These are phyloP conservation scores for Pachypeltis micranthus DNA, from an alignment of 1,140 invertebrate species.

Conservation along the genomic window DNA sequence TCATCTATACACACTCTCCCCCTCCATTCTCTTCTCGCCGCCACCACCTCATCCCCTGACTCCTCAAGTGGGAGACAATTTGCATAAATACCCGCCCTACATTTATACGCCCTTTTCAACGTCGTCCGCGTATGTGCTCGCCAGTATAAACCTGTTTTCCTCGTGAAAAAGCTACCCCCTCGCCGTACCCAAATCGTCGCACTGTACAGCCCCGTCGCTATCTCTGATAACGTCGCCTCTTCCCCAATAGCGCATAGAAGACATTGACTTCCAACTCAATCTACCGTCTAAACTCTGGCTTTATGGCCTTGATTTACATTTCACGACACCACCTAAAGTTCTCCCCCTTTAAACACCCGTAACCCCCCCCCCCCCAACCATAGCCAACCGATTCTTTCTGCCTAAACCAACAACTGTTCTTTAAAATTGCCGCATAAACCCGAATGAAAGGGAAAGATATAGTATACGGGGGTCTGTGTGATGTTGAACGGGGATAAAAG, in stretches of 20 bases:
- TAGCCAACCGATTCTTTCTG: background rate
- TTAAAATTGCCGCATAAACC: background rate
- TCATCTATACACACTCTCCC: no score
- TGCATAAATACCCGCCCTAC: background rate
- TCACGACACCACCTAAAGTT: background rate
- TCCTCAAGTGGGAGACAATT: background rate
- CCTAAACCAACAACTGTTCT: background rate
- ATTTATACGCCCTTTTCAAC: background rate
- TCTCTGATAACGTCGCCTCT: background rate
- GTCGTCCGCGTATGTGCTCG: background rate
- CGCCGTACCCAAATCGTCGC: no score
- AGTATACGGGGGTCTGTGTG: no score
- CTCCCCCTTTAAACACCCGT: background rate
- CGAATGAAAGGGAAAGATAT: background rate
- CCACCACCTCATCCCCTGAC: no score
- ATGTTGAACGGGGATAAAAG: no score
- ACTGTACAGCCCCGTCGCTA: no score
- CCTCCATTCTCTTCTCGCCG: no score
- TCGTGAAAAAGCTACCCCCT: no score
- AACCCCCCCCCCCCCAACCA: no score
- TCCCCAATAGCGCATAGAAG: background rate
- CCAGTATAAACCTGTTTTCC: no score
- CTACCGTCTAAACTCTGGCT: background rate
- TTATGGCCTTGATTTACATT: background rate
- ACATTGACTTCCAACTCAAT: background rate